Base-by-base conservation (phyloP, 2,113 vertebrate species). In the Daphoenositta chrysoptera region DNA sequence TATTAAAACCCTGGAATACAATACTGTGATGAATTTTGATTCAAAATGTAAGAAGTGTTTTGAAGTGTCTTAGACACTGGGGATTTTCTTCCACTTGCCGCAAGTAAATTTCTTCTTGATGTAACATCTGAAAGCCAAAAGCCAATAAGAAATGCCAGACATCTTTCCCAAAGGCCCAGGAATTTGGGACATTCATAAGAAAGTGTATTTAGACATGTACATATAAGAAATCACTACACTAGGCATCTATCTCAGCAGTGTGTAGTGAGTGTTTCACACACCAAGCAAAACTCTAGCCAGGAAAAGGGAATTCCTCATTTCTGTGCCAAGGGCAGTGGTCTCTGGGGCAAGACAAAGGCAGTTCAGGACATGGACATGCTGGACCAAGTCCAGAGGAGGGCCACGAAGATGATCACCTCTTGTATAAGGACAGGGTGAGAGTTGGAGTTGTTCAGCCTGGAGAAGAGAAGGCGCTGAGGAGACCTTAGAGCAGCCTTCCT, bases 231-330 rank as follows among this genome's bases (percentile, higher is more conserved):
- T 73, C 2, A 0, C 78, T 70, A 48, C 54, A 50, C 45, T 89
- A 79, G 73, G 28, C 50, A 51, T 84, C 71, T 78, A 30, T 85
- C 60, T 85, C 83, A 82, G 91, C 86, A 44, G 51, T 83, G 45
- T 81, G 37, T 93, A 96, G 89, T 37, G 58, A 94, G 50, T 23
- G 5, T 31, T 70, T 87, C 69, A 87, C 58, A 87, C 80, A 68
- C 50, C 9, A 44, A 83, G 60, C 47, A 93, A 96, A 68, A 39
- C 60, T 89, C 51, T 45, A 97, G 82, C 64, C 70, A 89, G 93
- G 90, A 87, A 94, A 83, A 71, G 68, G 68, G 66, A 95, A 90
- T 95, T 95, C 91, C 61, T 97, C 79, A 19, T 96, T 96, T 97
- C 81, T 93, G 56, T 89, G 90, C 82, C 40, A 73, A 97, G 89